Evolutionary conservation across 2,888 invertebrate genomes (phyloP).

Genomic region (Tachystola acroxantha): DNA sequence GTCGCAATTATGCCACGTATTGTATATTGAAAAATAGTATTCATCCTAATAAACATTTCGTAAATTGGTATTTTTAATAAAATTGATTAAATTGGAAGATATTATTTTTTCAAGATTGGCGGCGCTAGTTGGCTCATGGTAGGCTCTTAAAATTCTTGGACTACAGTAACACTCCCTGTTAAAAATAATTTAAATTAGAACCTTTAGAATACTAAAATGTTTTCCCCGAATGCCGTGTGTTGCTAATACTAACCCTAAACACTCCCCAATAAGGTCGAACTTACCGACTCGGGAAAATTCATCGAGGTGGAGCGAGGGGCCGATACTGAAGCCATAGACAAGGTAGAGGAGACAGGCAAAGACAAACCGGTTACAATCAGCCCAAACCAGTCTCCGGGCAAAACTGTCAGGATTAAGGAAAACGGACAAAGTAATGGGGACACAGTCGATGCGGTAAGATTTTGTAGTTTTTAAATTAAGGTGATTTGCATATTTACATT

Average conservation of each 20-base stretch:
- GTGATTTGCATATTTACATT: too few species aligned
- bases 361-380: constrained; percentile 35
- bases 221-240: constrained; percentile 37
- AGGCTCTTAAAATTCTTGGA: too few species aligned
- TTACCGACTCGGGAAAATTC: constrained; percentile 72
- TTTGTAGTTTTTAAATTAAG: constrained; percentile 4
- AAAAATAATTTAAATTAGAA: neutral
- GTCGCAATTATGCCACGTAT: too few species aligned
- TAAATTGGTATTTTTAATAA: too few species aligned
- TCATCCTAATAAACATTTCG: too few species aligned
- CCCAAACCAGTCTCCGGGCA: constrained; percentile 59
- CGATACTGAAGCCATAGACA: constrained; percentile 21
- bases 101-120: too few species aligned
- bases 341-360: constrained; percentile 17
- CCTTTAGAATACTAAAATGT: constrained; percentile 1
- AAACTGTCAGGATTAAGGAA: constrained; percentile 67
- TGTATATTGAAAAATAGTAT: too few species aligned
- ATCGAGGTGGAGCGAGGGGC: constrained; percentile 68
- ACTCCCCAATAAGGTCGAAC: constrained; percentile 66
- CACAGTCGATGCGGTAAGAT: constrained; percentile 47
- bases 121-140: too few species aligned
- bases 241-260: constrained; percentile 53
- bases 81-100: too few species aligned
- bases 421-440: constrained; percentile 56
- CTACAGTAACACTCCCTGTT: too few species aligned